Base-by-base conservation (phyloP, 2,888 invertebrate genomes). In the Chromoteleia sp. region DNA sequence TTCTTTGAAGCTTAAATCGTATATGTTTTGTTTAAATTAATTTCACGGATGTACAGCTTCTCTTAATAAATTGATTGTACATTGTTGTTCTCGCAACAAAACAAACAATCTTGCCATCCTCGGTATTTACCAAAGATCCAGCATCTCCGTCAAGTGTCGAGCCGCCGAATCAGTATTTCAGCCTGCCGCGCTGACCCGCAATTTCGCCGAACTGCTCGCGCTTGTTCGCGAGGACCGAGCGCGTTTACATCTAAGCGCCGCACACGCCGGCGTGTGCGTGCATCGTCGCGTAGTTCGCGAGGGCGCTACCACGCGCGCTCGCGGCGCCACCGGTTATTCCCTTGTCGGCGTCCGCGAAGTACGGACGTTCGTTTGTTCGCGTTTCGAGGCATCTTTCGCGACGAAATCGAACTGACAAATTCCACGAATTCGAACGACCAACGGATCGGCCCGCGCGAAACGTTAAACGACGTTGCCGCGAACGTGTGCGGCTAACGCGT, bases 271-370 rank as follows among this genome's bases (percentile, higher is more conserved):
- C 15, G 33, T 63, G 52, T 67, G 65, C 65, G 25, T 43, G 59
- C 59, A 39, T 36, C 14, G 43, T 10, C 36, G 12, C 0, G 39
- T 83, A 84, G 84, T 87, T 83, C 77, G 10, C 73, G 87, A 82
- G 87, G 87, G 88, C 87, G 89, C 88, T 85, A 81, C 84, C 33
- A 80, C 86, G 85, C 85, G 73, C 73, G 81, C 75, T 85, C 83
- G 86, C 87, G 88, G 89, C 89, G 90, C 90, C 89, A 89, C 87
- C 84, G 86, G 87, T 86, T 88, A 89, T 88, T 89, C 88, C 86
- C 88, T 87, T 87, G 87, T 87, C 85, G 88, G 88, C 87, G 86
- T 84, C 84, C 89, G 89, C 86, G 86, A 85, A 85, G 88, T 83
- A 86, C 85, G 87, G 88, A 88, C 87, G 87, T 50, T 12, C 86